These are phyloP conservation scores for Rhodinocichla rosea DNA, from an alignment of 2,113 vertebrate species.

Conservation along the genomic window DNA sequence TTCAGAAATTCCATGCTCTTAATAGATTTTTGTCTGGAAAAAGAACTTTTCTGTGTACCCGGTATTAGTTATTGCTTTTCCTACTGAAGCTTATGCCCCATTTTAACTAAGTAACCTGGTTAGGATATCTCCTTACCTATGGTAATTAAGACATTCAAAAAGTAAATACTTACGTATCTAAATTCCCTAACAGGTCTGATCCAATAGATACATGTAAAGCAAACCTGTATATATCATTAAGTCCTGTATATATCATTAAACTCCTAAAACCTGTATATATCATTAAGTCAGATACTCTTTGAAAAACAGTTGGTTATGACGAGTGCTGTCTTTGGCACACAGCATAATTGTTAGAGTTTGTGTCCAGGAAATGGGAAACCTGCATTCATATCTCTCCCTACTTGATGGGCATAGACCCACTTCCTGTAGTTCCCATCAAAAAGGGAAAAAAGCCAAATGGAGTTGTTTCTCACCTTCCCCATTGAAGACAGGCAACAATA, in stretches of 20 bases:
- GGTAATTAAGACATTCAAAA: background rate
- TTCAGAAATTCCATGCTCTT: background rate
- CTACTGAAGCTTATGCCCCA: background rate
- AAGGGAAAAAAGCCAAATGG: background rate
- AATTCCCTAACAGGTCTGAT: background rate
- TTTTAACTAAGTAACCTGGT: background rate
- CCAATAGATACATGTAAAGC: background rate
- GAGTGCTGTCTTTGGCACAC: background rate
- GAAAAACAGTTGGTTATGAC: background rate
- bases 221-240: background rate
- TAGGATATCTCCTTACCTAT: background rate
- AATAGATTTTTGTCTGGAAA: background rate
- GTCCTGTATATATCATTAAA: background rate
- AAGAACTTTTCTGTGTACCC: background rate
- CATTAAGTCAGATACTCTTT: background rate
- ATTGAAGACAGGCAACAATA: background rate
- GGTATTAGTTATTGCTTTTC: background rate
- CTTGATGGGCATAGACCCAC: background rate
- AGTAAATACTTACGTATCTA: background rate
- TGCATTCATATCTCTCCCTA: background rate
- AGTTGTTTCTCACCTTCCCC: background rate
- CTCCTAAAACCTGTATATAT: background rate
- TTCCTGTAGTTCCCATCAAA: background rate
- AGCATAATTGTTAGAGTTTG: background rate
- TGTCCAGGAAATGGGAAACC: background rate